Evolutionary conservation across 2,888 invertebrate species (phyloP), one percentile per base, ranked within the genome.

Genomic region (Microplitis deprimator): DNA sequence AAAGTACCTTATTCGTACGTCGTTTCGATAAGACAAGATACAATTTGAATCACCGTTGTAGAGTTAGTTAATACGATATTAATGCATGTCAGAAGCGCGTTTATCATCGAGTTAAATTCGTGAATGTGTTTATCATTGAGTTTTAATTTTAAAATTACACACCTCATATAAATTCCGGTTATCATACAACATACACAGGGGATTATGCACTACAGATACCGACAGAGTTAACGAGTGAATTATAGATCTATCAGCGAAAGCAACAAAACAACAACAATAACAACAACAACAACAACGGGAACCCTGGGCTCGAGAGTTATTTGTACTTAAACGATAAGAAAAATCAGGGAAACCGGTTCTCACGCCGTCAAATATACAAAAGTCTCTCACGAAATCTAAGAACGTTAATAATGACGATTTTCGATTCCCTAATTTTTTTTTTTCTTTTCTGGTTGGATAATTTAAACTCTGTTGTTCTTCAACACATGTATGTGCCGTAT

Each of bases 281-380:
- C 17, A 62, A 6, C n/a, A n/a, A 73, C n/a, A 13, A 68, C 7
- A 68, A 39, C 65, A 59, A 29, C 4, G 64, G 8, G 39, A 16
- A 20, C 20, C 59, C 38, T 7, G 8, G 16, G 17, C 62, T 62
- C 65, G 5, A 20, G 65, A 50, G 50, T 50, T 50, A 50, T 50
- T 50, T 50, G 50, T 50, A 50, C 13, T 50, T 50, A 50, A 60
- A 64, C 64, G 65, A 73, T 64, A 73, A 64, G 50, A 64, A 65
- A 64, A 65, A 73, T 64, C 39, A 59, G 40, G 16, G 17, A 40
- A 75, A 72, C 76, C 72, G 68, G 76, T 76, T 76, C 72, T 72
- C 71, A 76, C 67, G 67, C 76, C 50, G 13, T 50, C 50, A 50
- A 50, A 50, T 50, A 40, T 59, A 41, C 20, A 17, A 71, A 41